These are phyloP conservation scores for Falco concolor DNA, from an alignment of 2,797 vertebrate genomes.

Conservation along the genomic window DNA sequence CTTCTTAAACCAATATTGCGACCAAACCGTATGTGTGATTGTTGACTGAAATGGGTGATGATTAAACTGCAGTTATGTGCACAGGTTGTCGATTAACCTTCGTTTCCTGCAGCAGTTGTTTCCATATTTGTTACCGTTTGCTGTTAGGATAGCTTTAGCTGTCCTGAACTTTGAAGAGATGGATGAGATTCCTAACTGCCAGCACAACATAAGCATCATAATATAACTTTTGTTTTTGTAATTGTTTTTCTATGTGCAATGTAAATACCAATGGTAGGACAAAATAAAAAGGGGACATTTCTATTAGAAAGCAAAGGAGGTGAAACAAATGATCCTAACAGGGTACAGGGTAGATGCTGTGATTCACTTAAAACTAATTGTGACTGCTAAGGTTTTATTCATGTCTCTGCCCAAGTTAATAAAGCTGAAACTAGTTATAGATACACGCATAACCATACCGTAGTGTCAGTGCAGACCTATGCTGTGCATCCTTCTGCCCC, in stretches of 20 bases:
- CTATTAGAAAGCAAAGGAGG: neutral
- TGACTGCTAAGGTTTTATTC: neutral
- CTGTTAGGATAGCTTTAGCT: neutral
- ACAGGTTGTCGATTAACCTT: neutral
- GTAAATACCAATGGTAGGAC: neutral
- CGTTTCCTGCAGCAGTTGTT: neutral
- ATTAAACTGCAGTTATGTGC: neutral
- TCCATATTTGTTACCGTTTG: neutral
- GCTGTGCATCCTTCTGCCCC: neutral
- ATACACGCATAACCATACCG: neutral
- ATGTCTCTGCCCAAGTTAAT: neutral
- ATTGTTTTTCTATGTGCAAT: neutral
- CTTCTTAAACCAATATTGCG: neutral
- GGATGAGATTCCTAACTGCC: neutral
- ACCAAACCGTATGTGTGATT: neutral
- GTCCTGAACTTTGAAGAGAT: neutral
- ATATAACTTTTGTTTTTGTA: neutral
- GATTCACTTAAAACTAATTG: neutral
- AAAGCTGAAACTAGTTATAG: neutral
- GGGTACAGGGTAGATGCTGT: neutral
- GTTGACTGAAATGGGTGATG: neutral
- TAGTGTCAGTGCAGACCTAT: neutral
- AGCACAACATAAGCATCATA: neutral
- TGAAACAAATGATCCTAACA: neutral
- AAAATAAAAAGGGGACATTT: neutral